Conservation (phyloP, 2,797 vertebrate species). For the Triplophysa bombifrons region DNA sequence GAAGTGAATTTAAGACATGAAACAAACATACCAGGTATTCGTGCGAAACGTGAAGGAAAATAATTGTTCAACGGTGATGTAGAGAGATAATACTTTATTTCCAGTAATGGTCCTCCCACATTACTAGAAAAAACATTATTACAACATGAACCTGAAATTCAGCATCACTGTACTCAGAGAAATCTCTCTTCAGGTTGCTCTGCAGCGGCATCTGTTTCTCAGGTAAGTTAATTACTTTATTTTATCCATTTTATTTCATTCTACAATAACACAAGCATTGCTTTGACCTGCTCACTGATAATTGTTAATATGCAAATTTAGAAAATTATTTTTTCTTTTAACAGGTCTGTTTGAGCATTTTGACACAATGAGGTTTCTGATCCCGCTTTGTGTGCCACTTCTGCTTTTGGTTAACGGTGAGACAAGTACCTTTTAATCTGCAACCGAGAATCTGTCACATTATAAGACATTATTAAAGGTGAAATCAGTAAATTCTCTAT, state of each 20-base stretch:
- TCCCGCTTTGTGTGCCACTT: constrained; percentile 23
- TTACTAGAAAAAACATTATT: not conserved
- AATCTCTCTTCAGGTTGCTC: not conserved
- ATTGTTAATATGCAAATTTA: no score
- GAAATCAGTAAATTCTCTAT: not conserved
- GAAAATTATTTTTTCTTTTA: not conserved
- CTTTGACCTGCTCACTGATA: no score
- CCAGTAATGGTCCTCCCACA: not conserved
- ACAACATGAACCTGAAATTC: not conserved
- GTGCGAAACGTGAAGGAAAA: not conserved
- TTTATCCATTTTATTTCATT: not conserved
- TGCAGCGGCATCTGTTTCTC: not conserved
- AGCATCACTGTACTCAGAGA: constrained; percentile 6
- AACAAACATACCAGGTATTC: not conserved
- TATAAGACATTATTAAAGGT: not conserved
- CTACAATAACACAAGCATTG: no score
- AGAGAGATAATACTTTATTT: not conserved
- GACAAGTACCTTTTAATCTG: not conserved
- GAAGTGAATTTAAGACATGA: not conserved
- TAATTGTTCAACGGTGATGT: not conserved
- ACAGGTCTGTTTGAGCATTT: not conserved
- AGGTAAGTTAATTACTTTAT: not conserved
- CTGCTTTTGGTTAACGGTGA: not conserved
- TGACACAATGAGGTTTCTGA: not conserved
- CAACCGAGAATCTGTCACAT: not conserved